Conservation (phyloP, 2,113 vertebrate genomes). For the Gadus macrocephalus region DNA sequence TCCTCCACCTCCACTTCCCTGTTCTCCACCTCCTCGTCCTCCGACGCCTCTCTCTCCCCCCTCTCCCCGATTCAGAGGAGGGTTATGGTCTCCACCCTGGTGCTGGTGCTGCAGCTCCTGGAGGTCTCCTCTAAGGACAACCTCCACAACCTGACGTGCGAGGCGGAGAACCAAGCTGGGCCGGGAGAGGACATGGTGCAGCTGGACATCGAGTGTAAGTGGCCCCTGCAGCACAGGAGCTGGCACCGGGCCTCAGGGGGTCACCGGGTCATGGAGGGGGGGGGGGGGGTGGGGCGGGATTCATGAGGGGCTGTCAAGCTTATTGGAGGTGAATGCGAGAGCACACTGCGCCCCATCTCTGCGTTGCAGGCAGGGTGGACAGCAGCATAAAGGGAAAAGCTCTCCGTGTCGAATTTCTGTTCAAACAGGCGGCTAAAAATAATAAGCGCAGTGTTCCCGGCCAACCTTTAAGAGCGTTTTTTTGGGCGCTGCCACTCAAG, state of each 20-base stretch:
- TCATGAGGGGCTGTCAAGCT: slow-evolving; percentile 25
- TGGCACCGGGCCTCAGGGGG: slow-evolving; percentile 28
- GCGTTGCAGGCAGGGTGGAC: slow-evolving; percentile 45
- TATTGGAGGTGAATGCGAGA: slow-evolving; percentile 58
- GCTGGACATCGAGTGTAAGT: slow-evolving; percentile 79
- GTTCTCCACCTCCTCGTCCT: neutral
- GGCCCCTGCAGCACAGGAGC: slow-evolving; percentile 32
- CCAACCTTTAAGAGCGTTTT: slow-evolving; percentile 56
- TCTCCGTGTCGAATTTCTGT: slow-evolving; percentile 42
- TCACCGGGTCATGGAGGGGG: slow-evolving; percentile 23
- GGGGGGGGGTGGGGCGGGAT: no score
- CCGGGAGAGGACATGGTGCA: slow-evolving; percentile 65
- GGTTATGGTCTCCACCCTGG: slow-evolving; percentile 50
- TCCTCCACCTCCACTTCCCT: slow-evolving; percentile 13
- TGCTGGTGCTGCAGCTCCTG: slow-evolving; percentile 62
- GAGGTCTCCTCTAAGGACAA: slow-evolving; percentile 70
- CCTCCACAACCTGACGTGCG: slow-evolving; percentile 74
- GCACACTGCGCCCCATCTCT: slow-evolving; percentile 41
- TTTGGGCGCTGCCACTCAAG: slow-evolving; percentile 56
- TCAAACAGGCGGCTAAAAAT: slow-evolving; percentile 52
- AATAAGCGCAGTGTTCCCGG: slow-evolving; percentile 41
- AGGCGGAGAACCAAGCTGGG: slow-evolving; percentile 75
- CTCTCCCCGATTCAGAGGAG: slow-evolving; percentile 40
- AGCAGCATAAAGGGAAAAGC: slow-evolving; percentile 45
- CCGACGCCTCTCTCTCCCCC: neutral